A percentile compares a stretch with the other conserved stretches of the same genome.
Evolutionary conservation across 2,113 vertebrate species (phyloP).

Genomic region (Pan paniscus): DNA sequence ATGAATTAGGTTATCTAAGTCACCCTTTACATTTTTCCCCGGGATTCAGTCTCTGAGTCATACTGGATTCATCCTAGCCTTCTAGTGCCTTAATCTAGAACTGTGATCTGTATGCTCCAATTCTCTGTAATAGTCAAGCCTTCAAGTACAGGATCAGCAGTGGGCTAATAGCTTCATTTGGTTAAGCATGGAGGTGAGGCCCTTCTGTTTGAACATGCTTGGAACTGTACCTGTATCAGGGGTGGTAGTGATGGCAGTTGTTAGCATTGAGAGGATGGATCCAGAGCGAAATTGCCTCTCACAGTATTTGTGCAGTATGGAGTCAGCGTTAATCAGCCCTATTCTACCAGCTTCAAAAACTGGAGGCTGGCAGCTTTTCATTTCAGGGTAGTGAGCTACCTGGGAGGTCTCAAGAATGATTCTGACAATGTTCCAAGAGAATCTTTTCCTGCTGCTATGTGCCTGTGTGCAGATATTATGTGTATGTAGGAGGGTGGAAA

Average conservation of each 20-base stretch:
- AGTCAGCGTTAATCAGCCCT: conserved; percentile 63
- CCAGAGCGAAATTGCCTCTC: conserved; percentile 42
- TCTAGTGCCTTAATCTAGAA: background rate
- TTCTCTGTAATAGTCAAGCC: background rate
- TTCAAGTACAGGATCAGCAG: conserved; percentile 19
- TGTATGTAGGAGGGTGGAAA: background rate
- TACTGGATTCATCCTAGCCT: background rate
- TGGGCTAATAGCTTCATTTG: background rate
- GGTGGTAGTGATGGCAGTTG: background rate
- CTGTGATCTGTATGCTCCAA: background rate
- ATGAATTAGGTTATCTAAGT: conserved; percentile 16
- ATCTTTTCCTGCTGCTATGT: conserved; percentile 43
- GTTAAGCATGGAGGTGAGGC: background rate
- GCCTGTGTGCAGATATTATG: conserved; percentile 49
- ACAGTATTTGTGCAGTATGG: conserved; percentile 53
- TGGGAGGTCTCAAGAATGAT: conserved; percentile 58
- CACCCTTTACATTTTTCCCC: background rate
- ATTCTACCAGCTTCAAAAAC: conserved; percentile 30
- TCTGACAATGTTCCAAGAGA: conserved; percentile 60
- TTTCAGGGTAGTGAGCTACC: conserved; percentile 58
- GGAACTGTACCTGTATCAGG: background rate
- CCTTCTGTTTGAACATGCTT: background rate
- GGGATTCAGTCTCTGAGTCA: background rate
- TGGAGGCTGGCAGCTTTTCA: conserved; percentile 66
- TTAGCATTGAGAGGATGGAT: conserved; percentile 49